Conservation (phyloP, 1,140 invertebrate genomes). For the Drosophila truncata region DNA sequence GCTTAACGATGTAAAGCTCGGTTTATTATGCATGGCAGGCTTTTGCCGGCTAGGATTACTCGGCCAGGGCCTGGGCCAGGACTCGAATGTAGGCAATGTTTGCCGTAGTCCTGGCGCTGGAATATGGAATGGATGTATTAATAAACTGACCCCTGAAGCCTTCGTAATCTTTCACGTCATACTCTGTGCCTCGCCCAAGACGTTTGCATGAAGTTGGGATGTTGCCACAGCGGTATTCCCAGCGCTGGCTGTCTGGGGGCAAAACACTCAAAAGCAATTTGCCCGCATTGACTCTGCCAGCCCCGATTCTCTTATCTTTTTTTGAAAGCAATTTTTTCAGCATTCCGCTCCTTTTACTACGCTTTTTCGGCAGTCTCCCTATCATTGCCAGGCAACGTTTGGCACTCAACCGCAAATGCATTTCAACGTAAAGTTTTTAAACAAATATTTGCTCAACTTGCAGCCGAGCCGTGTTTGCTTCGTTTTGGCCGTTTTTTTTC, state of each 20-base stretch:
- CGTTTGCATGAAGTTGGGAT: constrained; percentile 41
- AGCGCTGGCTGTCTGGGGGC: constrained; percentile 50
- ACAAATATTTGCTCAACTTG: constrained; percentile 84
- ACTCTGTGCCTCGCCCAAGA: constrained; percentile 14
- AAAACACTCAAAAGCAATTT: constrained; percentile 77
- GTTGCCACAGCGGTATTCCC: constrained; percentile 34
- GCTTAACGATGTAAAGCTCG: constrained; percentile 79
- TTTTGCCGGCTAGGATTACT: constrained; percentile 59
- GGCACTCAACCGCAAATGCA: constrained; percentile 83
- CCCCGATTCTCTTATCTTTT: constrained; percentile 25
- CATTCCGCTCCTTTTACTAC: constrained; percentile 33
- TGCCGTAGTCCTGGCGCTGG: constrained; percentile 20
- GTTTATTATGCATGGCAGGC: constrained; percentile 75
- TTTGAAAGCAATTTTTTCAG: constrained; percentile 33
- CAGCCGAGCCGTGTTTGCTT: constrained; percentile 46
- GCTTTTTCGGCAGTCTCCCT: constrained; percentile 62
- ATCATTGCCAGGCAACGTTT: constrained; percentile 62
- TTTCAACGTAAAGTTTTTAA: constrained; percentile 84
- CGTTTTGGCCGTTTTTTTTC: constrained; percentile 52
- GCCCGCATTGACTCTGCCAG: constrained; percentile 57
- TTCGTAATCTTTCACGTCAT: constrained; percentile 20
- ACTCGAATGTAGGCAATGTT: constrained; percentile 42
- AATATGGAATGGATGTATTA: constrained; percentile 38
- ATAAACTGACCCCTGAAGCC: constrained; percentile 23
- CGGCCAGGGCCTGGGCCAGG: background rate